These are phyloP conservation scores for Scrobipalpa costella DNA, from an alignment of 2,888 invertebrate genomes.

Conservation along the genomic window DNA sequence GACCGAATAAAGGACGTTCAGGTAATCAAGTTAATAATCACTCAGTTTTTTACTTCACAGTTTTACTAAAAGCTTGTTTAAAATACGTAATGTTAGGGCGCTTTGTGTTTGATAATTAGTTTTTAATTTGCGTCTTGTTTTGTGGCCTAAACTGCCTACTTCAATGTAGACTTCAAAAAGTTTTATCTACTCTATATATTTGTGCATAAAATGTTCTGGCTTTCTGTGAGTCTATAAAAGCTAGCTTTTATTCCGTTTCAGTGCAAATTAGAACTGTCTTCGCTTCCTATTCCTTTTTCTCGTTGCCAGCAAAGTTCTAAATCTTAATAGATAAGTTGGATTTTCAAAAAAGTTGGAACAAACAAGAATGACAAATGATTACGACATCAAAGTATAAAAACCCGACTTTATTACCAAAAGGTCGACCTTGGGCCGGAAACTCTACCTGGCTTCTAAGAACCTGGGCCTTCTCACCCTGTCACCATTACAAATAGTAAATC, in stretches of 20 bases:
- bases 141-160: no score
- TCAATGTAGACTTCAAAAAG: no score
- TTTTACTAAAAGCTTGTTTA: constrained; percentile 6
- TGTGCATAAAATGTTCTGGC: no score
- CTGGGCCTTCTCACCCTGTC: not conserved
- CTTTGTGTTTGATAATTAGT: not conserved
- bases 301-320: no score
- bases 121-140: not conserved
- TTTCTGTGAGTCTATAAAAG: no score
- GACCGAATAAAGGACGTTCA: constrained; percentile 79
- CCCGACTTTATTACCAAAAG: not conserved
- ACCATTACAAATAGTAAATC: not conserved
- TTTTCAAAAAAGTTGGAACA: not conserved
- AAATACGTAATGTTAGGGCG: not conserved
- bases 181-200: no score
- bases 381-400: no score
- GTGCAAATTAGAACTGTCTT: no score
- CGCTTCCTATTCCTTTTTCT: no score
- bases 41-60: constrained; percentile 57
- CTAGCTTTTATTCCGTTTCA: no score
- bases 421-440: not conserved
- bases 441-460: not conserved
- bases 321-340: no score
- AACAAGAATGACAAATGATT: no score
- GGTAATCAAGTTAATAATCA: constrained; percentile 78